phyloP scores from a whole-genome alignment of 2,888 invertebrate species.

The Tinea semifulvella region DNA sequence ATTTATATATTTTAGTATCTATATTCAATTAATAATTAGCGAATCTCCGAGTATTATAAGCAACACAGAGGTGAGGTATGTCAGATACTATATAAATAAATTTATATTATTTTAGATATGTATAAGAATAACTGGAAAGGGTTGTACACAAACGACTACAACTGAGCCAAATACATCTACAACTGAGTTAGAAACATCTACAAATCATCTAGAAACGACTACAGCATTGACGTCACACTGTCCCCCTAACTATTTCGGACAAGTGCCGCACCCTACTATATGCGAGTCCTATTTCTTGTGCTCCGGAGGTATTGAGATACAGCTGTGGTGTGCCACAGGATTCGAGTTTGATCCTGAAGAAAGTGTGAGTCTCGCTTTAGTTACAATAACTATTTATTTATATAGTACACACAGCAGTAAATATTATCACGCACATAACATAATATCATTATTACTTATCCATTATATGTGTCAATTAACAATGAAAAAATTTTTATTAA shows the following conservation, averaged over 20 bases:
- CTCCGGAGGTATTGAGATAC: slow-evolving; percentile 8
- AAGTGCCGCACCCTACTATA: slow-evolving; percentile 8
- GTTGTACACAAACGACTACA: slow-evolving; percentile 16
- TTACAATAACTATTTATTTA: no score
- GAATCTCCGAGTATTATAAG: no score
- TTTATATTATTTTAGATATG: slow-evolving; percentile 18
- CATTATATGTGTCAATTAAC: no score
- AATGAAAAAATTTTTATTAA: no score
- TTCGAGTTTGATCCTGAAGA: slow-evolving; percentile 11
- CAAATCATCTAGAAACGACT: not conserved
- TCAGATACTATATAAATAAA: no score
- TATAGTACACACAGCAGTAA: no score
- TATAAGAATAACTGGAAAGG: slow-evolving; percentile 15
- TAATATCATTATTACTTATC: no score
- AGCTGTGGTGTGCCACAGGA: slow-evolving; percentile 14
- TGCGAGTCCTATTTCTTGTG: slow-evolving; percentile 15
- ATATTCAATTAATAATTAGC: no score
- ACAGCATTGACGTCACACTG: not conserved
- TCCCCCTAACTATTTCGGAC: slow-evolving; percentile 5
- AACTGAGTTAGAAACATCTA: slow-evolving; percentile 11
- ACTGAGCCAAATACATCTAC: slow-evolving; percentile 6
- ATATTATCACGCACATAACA: no score
- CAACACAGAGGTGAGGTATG: no score
- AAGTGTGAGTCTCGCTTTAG: slow-evolving; percentile 12
- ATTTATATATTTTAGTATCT: no score